phyloP scores from a whole-genome alignment of 92 coral and sea anemone species.

The Pocillopora grandis region DNA sequence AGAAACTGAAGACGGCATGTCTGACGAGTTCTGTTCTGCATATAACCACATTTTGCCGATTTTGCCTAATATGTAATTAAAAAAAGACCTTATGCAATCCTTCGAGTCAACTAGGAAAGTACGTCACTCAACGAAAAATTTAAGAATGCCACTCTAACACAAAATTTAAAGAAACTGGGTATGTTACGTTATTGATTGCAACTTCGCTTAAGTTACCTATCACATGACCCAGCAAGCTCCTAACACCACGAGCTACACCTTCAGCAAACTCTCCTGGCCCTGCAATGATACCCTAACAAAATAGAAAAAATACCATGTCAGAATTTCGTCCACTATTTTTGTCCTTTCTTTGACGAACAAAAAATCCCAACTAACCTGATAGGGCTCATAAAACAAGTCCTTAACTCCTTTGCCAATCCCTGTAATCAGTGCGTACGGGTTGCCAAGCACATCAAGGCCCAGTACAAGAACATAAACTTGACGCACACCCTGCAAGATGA shows the following conservation, averaged over 20 bases:
- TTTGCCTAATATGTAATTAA: no score
- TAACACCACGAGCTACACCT: conserved; percentile 94
- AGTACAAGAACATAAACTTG: conserved; percentile 92
- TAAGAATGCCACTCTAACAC: no score
- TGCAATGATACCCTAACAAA: conserved; percentile 77
- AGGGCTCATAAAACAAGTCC: conserved; percentile 95
- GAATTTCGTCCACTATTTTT: no score
- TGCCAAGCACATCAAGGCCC: conserved; percentile 96
- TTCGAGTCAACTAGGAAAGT: no score
- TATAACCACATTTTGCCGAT: no score
- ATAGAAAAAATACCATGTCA: background rate
- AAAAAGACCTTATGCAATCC: no score
- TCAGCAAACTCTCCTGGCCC: conserved; percentile 98
- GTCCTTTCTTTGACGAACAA: no score
- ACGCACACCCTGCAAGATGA: conserved; percentile 80
- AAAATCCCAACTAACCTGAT: conserved; percentile 61
- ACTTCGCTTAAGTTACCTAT: conserved; percentile 61
- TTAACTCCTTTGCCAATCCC: conserved; percentile 90
- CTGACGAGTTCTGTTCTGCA: no score
- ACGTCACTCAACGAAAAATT: no score
- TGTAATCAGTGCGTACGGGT: conserved; percentile 89
- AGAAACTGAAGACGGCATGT: no score
- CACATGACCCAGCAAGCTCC: conserved; percentile 94
- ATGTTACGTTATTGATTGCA: no score
- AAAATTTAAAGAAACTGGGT: no score